phyloP scores from a whole-genome alignment of 35 echinoderm and acorn worm species.

The Patiria miniata region DNA sequence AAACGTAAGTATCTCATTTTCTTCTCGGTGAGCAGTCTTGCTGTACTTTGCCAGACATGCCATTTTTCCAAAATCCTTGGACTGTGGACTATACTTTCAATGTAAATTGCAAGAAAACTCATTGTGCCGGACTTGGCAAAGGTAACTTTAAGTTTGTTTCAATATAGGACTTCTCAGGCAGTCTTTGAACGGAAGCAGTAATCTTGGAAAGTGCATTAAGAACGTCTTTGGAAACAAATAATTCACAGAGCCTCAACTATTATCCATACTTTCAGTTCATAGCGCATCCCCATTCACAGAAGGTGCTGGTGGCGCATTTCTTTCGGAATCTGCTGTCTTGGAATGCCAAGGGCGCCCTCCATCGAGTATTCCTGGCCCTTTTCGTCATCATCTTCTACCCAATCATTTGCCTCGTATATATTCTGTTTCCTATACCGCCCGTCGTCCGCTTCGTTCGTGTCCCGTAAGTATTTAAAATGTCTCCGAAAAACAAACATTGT shows the following conservation, averaged over 20 bases:
- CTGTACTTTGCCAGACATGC: no score
- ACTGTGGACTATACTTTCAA: no score
- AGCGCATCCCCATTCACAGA: conserved; percentile 49
- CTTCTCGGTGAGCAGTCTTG: no score
- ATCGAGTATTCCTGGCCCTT: neutral
- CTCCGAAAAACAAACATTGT: neutral
- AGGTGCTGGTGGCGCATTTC: conserved; percentile 27
- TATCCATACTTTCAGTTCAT: conserved; percentile 23
- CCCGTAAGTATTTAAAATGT: conserved; percentile 24
- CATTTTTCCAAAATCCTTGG: no score
- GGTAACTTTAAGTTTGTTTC: no score
- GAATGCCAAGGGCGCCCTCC: neutral
- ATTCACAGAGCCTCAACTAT: no score
- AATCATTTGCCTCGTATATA: conserved; percentile 7
- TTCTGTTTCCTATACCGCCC: neutral
- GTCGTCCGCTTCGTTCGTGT: conserved; percentile 14
- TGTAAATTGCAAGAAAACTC: no score
- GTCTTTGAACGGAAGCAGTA: no score
- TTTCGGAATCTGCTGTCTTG: conserved; percentile 15
- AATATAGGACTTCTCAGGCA: no score
- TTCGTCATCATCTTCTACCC: neutral
- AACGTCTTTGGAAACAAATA: no score
- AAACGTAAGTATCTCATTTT: conserved; percentile 21
- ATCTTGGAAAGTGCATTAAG: no score
- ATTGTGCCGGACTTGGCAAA: no score